Base-by-base conservation (phyloP, 2,113 vertebrate species). In the Acanthisitta chloris region DNA sequence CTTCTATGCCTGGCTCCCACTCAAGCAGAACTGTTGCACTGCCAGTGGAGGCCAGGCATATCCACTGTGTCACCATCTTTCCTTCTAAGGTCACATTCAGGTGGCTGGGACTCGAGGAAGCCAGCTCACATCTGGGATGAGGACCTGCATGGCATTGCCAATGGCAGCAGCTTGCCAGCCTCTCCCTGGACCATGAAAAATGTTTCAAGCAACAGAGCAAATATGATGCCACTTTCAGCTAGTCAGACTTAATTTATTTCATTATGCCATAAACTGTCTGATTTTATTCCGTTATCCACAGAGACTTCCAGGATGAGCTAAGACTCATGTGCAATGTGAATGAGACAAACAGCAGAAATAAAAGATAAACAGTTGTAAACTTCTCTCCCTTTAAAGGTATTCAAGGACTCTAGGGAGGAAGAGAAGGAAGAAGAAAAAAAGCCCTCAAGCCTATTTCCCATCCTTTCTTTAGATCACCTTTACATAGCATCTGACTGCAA, bases 181-280 rank as follows among this genome's bases (percentile, higher is more conserved):
- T 90, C 86, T 82, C 36, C 43, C 74, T 16, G 43, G 74, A 76
- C 76, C 57, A 34, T 82, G 66, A 86, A 67, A 88, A 88, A 74
- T 26, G 33, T 66, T 88, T 70, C 29, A 52, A 80, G 86, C 76
- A 92, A 58, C 26, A 7, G 70, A 92, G 45, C 59, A 93, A 95
- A 90, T 92, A 62, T n/a, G 18, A 83, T 92, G 80, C 72, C 64
- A 69, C 80, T 80, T 86, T 77, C 80, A 88, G 80, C 80, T 66
- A 43, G 67, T 92, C 86, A 81, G 71, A 81, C 28, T 74, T 82
- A 28, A 92, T 93, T 93, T 81, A 90, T 64, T 78, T 96, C 54
- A 66, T 83, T 88, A 81, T 59, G 59, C 59, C 3, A 0, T 59
- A 79, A 92, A 84, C 20, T 18, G 45, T 43, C 78, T 43, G 45